These are phyloP conservation scores for Nothura maculosa DNA, from an alignment of 2,797 vertebrate species.

Conservation along the genomic window DNA sequence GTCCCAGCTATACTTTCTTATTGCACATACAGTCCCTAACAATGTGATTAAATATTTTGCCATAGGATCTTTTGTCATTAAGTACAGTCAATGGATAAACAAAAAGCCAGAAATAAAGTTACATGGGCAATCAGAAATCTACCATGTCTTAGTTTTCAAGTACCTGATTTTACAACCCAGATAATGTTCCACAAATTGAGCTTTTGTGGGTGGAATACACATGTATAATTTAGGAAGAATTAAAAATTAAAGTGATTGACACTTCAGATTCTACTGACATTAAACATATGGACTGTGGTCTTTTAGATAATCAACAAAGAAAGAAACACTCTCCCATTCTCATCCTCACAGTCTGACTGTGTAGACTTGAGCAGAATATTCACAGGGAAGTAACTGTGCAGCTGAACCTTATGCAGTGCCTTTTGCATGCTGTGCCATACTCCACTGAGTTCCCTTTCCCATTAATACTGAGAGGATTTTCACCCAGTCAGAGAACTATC, in stretches of 20 bases:
- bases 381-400: accelerated
- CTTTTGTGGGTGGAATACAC: not conserved
- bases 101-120: not conserved
- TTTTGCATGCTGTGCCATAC: not conserved
- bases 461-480: not conserved
- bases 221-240: not conserved
- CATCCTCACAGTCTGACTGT: not conserved
- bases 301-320: not conserved
- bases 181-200: not conserved
- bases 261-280: not conserved
- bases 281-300: not conserved
- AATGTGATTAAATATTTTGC: not conserved
- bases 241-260: not conserved
- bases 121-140: not conserved
- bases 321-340: not conserved
- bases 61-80: not conserved
- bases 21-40: not conserved
- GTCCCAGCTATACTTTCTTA: not conserved
- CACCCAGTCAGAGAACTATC: not conserved
- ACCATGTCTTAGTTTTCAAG: not conserved
- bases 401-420: not conserved
- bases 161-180: not conserved
- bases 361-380: not conserved
- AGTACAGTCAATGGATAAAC: not conserved
- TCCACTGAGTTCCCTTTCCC: not conserved